A percentile compares a stretch with the other conserved stretches of the same genome.
Evolutionary conservation across 1,140 invertebrate species (phyloP).

Genomic region (Octopus sinensis): DNA sequence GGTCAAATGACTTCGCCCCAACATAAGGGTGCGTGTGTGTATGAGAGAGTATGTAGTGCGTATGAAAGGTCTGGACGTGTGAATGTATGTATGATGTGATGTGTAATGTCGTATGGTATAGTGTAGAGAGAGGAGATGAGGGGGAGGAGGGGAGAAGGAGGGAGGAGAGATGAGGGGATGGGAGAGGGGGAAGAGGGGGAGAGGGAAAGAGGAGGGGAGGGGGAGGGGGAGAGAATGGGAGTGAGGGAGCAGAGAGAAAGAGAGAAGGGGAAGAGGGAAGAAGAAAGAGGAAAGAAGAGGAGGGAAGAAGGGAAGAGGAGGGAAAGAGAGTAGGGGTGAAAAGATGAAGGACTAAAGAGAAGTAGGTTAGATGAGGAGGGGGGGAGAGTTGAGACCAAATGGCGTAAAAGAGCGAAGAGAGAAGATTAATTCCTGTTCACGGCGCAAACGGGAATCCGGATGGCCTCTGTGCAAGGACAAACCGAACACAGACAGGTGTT

Average conservation of each 20-base stretch:
- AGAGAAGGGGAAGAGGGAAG: neutral
- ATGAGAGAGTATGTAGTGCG: too few relatives aligned
- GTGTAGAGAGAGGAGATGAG: neutral
- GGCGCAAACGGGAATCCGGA: too few relatives aligned
- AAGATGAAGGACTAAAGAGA: neutral
- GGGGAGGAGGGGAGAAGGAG: neutral
- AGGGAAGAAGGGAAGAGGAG: neutral
- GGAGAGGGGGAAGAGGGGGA: neutral
- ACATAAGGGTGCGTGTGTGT: too few relatives aligned
- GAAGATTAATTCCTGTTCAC: too few relatives aligned
- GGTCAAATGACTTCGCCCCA: too few relatives aligned
- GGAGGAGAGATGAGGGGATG: neutral
- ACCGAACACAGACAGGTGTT: too few relatives aligned
- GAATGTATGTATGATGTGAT: too few relatives aligned
- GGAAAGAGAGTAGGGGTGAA: neutral
- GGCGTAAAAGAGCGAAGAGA: too few relatives aligned
- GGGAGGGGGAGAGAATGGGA: neutral
- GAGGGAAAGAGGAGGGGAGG: neutral
- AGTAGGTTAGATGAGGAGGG: neutral
- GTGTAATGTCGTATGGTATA: too few relatives aligned
- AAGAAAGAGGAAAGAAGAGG: neutral
- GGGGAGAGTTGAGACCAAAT: too few relatives aligned
- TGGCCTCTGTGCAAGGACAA: too few relatives aligned
- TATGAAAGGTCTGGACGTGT: too few relatives aligned
- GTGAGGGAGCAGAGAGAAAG: neutral